phyloP scores from a whole-genome alignment of 2,113 vertebrate species.

The Eclectus roratus region DNA sequence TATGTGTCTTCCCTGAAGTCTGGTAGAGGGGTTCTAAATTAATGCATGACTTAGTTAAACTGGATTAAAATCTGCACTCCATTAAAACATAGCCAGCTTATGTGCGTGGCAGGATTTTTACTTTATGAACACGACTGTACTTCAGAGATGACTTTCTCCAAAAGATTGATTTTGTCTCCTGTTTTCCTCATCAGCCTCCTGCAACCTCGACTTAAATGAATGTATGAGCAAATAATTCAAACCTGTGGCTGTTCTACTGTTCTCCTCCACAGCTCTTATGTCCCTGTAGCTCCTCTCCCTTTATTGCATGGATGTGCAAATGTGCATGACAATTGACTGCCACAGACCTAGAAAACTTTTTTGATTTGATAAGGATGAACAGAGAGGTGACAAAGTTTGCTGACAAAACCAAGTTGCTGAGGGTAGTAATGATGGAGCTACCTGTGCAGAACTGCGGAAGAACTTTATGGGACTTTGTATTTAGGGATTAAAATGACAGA shows the following conservation, averaged over 20 bases:
- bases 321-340: background rate
- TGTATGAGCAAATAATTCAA: slow-evolving; percentile 25
- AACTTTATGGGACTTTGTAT: background rate
- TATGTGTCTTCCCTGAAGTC: background rate
- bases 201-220: slow-evolving; percentile 27
- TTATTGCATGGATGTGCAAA: background rate
- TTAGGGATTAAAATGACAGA: background rate
- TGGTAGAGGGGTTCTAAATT: background rate
- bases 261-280: background rate
- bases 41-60: slow-evolving; percentile 46
- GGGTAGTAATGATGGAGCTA: background rate
- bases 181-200: background rate
- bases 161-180: slow-evolving; percentile 29
- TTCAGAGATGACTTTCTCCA: background rate
- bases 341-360: background rate
- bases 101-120: slow-evolving; percentile 47
- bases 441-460: background rate
- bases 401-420: background rate
- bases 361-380: background rate
- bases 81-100: slow-evolving; percentile 49
- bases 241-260: background rate
- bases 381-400: background rate
- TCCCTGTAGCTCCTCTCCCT: background rate
- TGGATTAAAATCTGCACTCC: slow-evolving; percentile 37
- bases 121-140: slow-evolving; percentile 38